phyloP scores from a whole-genome alignment of 2,888 invertebrate species.

The Pyralis farinalis region DNA sequence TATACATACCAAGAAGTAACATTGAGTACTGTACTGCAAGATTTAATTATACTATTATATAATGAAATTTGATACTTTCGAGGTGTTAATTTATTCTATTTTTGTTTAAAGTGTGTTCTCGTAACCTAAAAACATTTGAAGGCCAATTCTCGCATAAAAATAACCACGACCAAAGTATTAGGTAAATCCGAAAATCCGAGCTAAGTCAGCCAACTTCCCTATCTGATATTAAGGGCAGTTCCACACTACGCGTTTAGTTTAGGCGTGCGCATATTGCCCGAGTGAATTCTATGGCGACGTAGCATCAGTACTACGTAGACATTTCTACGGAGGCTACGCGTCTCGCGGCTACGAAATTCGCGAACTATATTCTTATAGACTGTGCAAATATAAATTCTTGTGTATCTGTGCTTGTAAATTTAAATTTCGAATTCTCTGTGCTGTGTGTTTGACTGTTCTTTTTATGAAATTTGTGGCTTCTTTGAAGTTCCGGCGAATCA shows the following conservation, averaged over 20 bases:
- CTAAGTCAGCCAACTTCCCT: slow-evolving; percentile 4
- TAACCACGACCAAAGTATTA: neutral
- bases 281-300: slow-evolving; percentile 23
- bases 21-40: too few species aligned
- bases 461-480: slow-evolving; percentile 6
- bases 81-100: too few species aligned
- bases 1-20: too few species aligned
- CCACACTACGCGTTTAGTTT: slow-evolving; percentile 27
- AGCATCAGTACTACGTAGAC: slow-evolving; percentile 53
- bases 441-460: slow-evolving; percentile 8
- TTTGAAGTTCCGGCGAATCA: neutral
- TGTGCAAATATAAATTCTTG: slow-evolving; percentile 9
- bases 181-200: slow-evolving; percentile 3
- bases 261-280: slow-evolving; percentile 40
- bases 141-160: neutral
- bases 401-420: slow-evolving; percentile 12
- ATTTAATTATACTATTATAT: too few species aligned
- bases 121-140: slow-evolving; percentile 2
- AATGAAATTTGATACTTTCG: too few species aligned
- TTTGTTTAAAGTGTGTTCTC: too few species aligned
- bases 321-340: slow-evolving; percentile 41
- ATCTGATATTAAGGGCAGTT: slow-evolving; percentile 14
- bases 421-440: slow-evolving; percentile 9
- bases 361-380: slow-evolving; percentile 14
- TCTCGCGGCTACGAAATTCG: slow-evolving; percentile 35